These are phyloP conservation scores for Vulpes ferrilata DNA, from an alignment of 2,113 vertebrate genomes.

Conservation along the genomic window DNA sequence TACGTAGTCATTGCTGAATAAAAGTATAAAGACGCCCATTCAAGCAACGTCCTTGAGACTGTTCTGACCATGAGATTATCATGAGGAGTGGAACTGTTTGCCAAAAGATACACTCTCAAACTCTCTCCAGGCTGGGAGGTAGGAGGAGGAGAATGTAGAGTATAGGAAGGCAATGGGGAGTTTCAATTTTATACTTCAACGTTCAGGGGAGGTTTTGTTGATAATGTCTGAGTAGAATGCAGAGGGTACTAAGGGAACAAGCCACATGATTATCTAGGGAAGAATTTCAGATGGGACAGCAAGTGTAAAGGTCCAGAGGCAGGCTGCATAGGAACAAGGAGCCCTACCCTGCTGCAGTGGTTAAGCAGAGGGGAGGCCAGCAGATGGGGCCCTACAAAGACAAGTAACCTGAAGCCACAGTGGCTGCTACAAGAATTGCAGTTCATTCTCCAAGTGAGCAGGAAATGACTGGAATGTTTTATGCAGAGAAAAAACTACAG, in stretches of 20 bases:
- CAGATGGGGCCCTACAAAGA: background rate
- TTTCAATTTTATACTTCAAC: background rate
- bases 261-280: background rate
- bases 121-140: background rate
- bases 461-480: background rate
- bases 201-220: background rate
- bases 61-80: background rate
- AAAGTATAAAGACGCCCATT: background rate
- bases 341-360: rapidly evolving
- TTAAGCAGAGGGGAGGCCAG: background rate
- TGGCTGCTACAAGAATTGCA: rapidly evolving
- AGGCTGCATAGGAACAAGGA: background rate
- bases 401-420: rapidly evolving
- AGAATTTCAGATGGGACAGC: background rate
- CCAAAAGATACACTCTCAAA: background rate
- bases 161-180: background rate
- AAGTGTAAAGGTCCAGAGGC: background rate
- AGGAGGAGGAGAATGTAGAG: rapidly evolving
- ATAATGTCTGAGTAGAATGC: background rate
- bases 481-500: background rate
- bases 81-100: background rate
- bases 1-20: rapidly evolving
- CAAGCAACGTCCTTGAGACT: background rate
- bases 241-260: background rate
- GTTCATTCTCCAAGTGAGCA: background rate